Evolutionary conservation across 1,140 invertebrate species (phyloP).

Genomic region (Cotesia glomerata): DNA sequence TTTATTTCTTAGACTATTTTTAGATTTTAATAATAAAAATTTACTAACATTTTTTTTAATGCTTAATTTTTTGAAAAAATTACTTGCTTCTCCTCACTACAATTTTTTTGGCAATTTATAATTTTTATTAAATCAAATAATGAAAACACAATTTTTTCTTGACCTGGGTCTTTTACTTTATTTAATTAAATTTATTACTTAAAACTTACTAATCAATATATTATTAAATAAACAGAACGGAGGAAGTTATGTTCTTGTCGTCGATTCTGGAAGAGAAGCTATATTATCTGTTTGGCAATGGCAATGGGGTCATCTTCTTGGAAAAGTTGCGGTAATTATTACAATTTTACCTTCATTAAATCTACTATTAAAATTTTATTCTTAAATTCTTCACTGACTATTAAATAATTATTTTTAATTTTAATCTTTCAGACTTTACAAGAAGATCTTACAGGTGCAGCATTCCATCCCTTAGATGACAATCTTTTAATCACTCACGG

Average conservation of each 20-base stretch:
- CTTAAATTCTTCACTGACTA: too few species aligned
- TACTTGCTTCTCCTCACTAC: too few species aligned
- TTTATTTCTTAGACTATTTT: too few species aligned
- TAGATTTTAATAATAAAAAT: too few species aligned
- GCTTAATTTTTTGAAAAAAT: too few species aligned
- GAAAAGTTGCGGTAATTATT: conserved; percentile 81
- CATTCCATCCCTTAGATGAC: conserved; percentile 92
- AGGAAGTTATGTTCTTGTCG: conserved; percentile 85
- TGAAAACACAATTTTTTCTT: neutral
- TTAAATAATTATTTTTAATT: conserved; percentile 9
- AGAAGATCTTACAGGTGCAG: conserved; percentile 87
- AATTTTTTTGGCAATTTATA: too few species aligned
- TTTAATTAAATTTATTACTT: too few species aligned
- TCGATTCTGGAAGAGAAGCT: conserved; percentile 84
- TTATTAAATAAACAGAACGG: conserved; percentile 71
- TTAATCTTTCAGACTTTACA: conserved; percentile 73
- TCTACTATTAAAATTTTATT: too few species aligned
- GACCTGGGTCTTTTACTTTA: too few species aligned
- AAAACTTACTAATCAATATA: neutral
- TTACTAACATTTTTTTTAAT: too few species aligned
- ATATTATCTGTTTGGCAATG: conserved; percentile 89
- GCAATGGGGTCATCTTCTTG: conserved; percentile 86
- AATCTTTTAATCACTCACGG: conserved; percentile 93
- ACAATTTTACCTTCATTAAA: too few species aligned
- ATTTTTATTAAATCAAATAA: neutral